Conservation (phyloP, 2,888 invertebrate genomes). For the Apotomis betuletana region DNA sequence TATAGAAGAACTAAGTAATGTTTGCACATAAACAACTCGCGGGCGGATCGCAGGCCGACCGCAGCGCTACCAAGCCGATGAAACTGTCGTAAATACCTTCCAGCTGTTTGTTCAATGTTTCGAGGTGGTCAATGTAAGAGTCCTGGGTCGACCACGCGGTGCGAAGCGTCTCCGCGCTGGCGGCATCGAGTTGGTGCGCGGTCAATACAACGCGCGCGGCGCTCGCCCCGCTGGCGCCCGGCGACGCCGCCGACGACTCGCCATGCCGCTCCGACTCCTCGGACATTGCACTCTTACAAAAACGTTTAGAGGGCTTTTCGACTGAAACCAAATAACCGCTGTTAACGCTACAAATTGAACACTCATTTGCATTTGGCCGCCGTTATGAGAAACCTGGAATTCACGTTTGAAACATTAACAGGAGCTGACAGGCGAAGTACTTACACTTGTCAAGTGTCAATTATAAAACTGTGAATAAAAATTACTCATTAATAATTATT, state of each 20-base stretch:
- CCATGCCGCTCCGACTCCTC: conserved; percentile 79
- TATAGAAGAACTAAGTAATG: conserved; percentile 71
- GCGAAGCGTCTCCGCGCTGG: conserved; percentile 86
- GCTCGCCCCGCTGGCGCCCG: conserved; percentile 81
- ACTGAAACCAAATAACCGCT: conserved; percentile 75
- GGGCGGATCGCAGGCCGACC: conserved; percentile 67
- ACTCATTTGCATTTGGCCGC: conserved; percentile 65
- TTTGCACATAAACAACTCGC: conserved; percentile 61
- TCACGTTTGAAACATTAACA: conserved; percentile 35
- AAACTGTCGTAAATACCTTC: conserved; percentile 88
- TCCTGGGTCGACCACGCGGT: conserved; percentile 90
- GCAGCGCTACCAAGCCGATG: conserved; percentile 77
- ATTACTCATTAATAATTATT: conserved; percentile 30
- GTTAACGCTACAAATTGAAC: conserved; percentile 60
- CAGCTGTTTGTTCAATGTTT: conserved; percentile 89
- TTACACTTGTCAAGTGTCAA: conserved; percentile 48
- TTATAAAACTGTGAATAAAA: conserved; percentile 39
- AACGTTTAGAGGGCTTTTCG: conserved; percentile 70
- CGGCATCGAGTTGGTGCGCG: conserved; percentile 85
- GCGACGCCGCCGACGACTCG: conserved; percentile 72
- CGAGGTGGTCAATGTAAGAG: conserved; percentile 89
- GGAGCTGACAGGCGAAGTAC: conserved; percentile 40
- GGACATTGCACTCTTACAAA: conserved; percentile 81
- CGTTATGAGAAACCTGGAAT: conserved; percentile 69
- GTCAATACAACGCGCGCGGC: conserved; percentile 84